These are phyloP conservation scores for Pelecanoides urinatrix DNA, from an alignment of 2,113 vertebrate species.

Conservation along the genomic window DNA sequence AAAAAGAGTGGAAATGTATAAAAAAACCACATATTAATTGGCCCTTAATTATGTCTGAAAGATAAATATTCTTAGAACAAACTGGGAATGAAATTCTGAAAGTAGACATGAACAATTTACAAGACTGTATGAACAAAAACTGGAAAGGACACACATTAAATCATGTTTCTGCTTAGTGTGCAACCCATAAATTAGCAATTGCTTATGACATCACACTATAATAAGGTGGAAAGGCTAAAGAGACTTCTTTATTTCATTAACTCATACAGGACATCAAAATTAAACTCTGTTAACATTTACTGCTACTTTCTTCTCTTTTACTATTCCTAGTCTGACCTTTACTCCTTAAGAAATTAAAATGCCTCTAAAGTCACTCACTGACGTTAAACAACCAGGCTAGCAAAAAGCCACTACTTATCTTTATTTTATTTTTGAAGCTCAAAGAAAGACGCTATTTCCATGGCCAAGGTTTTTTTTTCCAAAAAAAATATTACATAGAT, in stretches of 20 bases:
- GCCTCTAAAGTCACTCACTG: not conserved
- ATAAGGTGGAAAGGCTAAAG: not conserved
- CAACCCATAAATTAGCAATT: not conserved
- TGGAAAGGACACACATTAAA: not conserved
- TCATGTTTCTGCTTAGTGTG: not conserved
- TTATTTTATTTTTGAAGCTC: not conserved
- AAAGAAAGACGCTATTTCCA: not conserved
- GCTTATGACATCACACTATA: not conserved
- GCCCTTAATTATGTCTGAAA: not conserved
- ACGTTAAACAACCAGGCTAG: not conserved
- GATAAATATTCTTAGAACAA: not conserved
- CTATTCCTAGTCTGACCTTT: not conserved
- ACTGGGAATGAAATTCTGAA: not conserved
- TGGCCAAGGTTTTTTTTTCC: not conserved
- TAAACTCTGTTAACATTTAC: not conserved
- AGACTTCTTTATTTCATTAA: not conserved
- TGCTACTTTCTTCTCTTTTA: not conserved
- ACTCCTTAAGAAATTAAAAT: slow-evolving; percentile 1
- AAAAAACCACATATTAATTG: not conserved
- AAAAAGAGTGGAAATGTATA: not conserved
- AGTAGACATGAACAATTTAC: not conserved
- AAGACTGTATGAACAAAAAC: not conserved
- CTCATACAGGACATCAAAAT: not conserved
- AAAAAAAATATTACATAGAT: not conserved
- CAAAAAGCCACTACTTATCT: not conserved